Base-by-base conservation (phyloP, 1,140 invertebrate species). In the Zaprionus vittiger region DNA sequence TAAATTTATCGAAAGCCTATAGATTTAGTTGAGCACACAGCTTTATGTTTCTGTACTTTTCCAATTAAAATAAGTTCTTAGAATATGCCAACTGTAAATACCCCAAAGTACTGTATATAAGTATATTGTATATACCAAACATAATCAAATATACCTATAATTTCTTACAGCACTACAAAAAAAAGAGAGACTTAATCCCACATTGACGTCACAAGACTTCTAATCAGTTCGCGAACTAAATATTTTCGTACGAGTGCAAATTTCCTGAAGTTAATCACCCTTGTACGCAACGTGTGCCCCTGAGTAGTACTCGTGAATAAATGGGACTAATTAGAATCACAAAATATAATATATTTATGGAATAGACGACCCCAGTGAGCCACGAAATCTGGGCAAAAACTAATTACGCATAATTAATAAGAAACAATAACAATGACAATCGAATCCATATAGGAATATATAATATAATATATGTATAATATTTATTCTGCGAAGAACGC, bases 251-350 rank as follows among this genome's bases (percentile, higher is more conserved):
- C 57, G 73, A 89, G 77, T 89, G 77, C 77, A 79, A 80, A 87
- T 83, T 87, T 89, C 84, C 84, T 89, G 84, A 76, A 76, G 63
- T 81, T 83, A 86, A 77, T 87, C 77, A 56, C 52, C 67, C 7
- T 77, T 65, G 31, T 15, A 41, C 26, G 7, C 22, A 47, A n/a
- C 74, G 34, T 22, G 55, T 75, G 79, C 66, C 70, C 82, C 72
- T 81, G 75, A 57, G 56, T 56, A 47, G 56, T 56, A 47, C 65
- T 71, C 4, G 47, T 11, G 4, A 74, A 70, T 57, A 56, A 59
- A 61, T 41, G 47, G 52, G 24, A 38, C 52, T 60, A 73, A 64
- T 76, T 76, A 55, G 47, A 76, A 66, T 47, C 26, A 31, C 11
- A 71, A 72, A 54, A 54, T 14, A 22, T 12, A 17, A 73, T 55